phyloP scores from a whole-genome alignment of 2,888 invertebrate species.

The Alcis repandata region DNA sequence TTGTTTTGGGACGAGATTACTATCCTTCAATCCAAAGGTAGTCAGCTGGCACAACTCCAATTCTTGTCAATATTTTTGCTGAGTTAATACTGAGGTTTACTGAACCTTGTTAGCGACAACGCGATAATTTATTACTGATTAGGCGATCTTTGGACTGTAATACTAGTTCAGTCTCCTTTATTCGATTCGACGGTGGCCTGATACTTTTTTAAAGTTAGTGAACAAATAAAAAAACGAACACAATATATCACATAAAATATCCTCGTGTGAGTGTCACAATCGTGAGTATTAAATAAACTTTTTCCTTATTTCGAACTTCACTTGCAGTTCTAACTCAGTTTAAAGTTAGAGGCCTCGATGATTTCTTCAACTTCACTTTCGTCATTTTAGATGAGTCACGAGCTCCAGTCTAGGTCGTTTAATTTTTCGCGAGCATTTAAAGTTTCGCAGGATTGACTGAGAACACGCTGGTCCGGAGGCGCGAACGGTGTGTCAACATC shows the following conservation, averaged over 20 bases:
- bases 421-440: constrained; percentile 63
- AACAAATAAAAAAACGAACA: constrained; percentile 51
- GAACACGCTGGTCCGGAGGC: constrained; percentile 26
- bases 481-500: constrained; percentile 68
- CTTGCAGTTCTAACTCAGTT: constrained; percentile 53
- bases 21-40: constrained; percentile 18
- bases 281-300: constrained; percentile 53
- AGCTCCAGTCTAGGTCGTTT: constrained; percentile 59
- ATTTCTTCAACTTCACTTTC: constrained; percentile 84
- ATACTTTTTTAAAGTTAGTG: constrained; percentile 37
- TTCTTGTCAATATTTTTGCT: constrained; percentile 37
- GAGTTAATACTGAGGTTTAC: constrained; percentile 37
- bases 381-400: constrained; percentile 85
- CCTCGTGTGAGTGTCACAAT: constrained; percentile 49
- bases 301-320: constrained; percentile 69
- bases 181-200: constrained; percentile 32
- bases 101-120: constrained; percentile 45
- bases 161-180: constrained; percentile 65
- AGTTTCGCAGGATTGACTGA: constrained; percentile 56
- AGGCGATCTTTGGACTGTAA: constrained; percentile 66
- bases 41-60: constrained; percentile 50
- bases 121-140: constrained; percentile 58
- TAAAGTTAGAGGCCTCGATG: constrained; percentile 64
- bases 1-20: constrained; percentile 34
- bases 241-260: constrained; percentile 53